Evolutionary conservation across 1,140 invertebrate species (phyloP).

Genomic region (Hermetia illucens): DNA sequence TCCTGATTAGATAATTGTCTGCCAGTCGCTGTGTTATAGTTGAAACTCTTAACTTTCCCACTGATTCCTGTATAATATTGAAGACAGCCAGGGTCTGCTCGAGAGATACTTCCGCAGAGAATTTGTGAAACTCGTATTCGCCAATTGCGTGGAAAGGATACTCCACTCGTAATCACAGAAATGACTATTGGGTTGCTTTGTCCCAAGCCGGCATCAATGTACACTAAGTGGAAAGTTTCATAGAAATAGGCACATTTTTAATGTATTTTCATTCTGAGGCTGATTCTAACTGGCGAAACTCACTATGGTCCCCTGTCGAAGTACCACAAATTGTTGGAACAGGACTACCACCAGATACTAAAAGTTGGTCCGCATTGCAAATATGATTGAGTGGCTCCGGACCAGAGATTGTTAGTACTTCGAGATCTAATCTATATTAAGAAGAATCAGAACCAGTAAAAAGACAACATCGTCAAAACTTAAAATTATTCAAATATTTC

Average conservation of each 20-base stretch:
- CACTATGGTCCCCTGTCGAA: constrained; percentile 74
- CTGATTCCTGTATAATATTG: constrained; percentile 66
- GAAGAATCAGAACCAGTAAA: constrained; percentile 6
- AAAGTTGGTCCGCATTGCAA: constrained; percentile 72
- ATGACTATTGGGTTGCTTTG: constrained; percentile 58
- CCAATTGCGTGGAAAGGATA: constrained; percentile 58
- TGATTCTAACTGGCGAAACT: constrained; percentile 23
- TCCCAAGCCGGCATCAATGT: constrained; percentile 62
- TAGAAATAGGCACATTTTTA: constrained; percentile 1
- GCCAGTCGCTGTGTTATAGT: constrained; percentile 58
- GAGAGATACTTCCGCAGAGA: constrained; percentile 50
- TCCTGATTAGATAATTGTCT: constrained; percentile 80
- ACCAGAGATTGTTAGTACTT: constrained; percentile 52
- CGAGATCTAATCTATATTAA: constrained; percentile 56
- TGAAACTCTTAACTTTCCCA: constrained; percentile 66
- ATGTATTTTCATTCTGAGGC: no score
- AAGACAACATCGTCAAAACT: constrained; percentile 2
- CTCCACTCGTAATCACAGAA: constrained; percentile 63
- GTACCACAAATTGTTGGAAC: constrained; percentile 66
- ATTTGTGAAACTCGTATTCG: constrained; percentile 69
- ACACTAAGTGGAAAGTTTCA: constrained; percentile 43
- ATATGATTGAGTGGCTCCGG: constrained; percentile 60
- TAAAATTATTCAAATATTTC: background rate
- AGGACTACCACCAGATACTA: constrained; percentile 66
- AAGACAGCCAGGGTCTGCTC: constrained; percentile 69